Evolutionary conservation across 2,113 vertebrate genomes (phyloP).

Genomic region (Gymnocephalus cernua): DNA sequence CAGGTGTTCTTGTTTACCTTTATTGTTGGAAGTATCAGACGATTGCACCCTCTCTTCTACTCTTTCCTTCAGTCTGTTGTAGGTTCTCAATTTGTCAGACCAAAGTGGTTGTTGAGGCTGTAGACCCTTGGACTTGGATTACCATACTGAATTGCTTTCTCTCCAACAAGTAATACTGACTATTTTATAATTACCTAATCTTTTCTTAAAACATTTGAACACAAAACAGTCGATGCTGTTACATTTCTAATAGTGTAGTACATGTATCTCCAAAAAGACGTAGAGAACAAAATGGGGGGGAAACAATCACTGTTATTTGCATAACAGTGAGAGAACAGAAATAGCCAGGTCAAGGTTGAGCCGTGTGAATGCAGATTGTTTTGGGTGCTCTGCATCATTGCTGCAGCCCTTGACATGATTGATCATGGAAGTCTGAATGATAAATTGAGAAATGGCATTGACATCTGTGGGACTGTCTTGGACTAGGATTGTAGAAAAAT

Average conservation of each 20-base stretch:
- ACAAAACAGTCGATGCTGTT: neutral
- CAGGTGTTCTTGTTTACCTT: neutral
- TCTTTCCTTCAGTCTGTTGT: neutral
- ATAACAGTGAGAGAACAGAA: neutral
- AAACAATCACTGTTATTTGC: neutral
- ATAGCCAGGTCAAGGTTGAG: constrained; percentile 38
- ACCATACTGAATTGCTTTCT: constrained; percentile 9
- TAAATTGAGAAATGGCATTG: constrained; percentile 39
- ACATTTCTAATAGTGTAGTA: constrained; percentile 16
- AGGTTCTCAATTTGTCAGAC: constrained; percentile 1
- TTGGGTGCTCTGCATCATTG: constrained; percentile 35
- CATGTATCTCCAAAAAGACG: constrained; percentile 10
- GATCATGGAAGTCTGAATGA: constrained; percentile 40
- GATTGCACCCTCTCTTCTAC: neutral
- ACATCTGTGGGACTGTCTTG: constrained; percentile 29
- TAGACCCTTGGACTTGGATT: constrained; percentile 12
- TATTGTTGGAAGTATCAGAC: neutral
- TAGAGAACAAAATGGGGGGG: neutral
- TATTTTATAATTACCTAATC: constrained; percentile 14
- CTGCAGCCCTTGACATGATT: constrained; percentile 53
- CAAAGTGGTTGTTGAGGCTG: constrained; percentile 15
- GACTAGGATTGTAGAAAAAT: constrained; percentile 1
- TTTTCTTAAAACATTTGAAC: neutral
- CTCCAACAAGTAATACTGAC: neutral
- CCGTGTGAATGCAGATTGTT: constrained; percentile 57